phyloP scores from a whole-genome alignment of 1,140 invertebrate species.

The Yoshiicerus persimilis region DNA sequence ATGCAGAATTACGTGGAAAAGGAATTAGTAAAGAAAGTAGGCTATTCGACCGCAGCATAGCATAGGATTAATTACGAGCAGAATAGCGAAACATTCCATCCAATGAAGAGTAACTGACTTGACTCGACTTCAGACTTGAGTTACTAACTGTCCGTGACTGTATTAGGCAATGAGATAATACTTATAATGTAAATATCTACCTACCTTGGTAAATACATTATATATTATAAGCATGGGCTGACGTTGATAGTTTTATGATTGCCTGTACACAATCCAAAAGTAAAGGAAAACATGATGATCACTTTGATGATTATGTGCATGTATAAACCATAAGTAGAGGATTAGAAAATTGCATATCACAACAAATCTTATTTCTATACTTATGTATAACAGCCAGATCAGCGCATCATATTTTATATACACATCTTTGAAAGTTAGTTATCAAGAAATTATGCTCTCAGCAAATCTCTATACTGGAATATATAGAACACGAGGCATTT shows the following conservation, averaged over 20 bases:
- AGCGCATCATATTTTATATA: not conserved
- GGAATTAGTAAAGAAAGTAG: conserved; percentile 9
- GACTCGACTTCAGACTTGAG: not conserved
- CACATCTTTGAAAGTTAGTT: too few relatives aligned
- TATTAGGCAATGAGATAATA: not conserved
- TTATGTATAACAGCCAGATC: too few relatives aligned
- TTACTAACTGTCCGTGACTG: not conserved
- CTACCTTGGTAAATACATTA: too few relatives aligned
- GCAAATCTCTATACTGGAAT: not conserved
- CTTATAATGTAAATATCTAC: too few relatives aligned
- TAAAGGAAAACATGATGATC: not conserved
- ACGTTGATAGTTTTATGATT: not conserved
- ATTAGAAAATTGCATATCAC: not conserved
- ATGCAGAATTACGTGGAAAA: not conserved
- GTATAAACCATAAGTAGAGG: not conserved
- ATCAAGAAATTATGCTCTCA: too few relatives aligned
- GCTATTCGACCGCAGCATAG: not conserved
- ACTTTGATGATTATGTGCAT: not conserved
- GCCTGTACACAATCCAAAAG: not conserved
- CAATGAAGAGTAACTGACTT: not conserved
- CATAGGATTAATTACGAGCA: not conserved
- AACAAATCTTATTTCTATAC: not conserved
- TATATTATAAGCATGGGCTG: not conserved
- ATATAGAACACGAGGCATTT: too few relatives aligned
- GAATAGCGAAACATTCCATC: not conserved